Base-by-base conservation (phyloP, 2,113 vertebrate genomes). In the Trachemys scripta region DNA sequence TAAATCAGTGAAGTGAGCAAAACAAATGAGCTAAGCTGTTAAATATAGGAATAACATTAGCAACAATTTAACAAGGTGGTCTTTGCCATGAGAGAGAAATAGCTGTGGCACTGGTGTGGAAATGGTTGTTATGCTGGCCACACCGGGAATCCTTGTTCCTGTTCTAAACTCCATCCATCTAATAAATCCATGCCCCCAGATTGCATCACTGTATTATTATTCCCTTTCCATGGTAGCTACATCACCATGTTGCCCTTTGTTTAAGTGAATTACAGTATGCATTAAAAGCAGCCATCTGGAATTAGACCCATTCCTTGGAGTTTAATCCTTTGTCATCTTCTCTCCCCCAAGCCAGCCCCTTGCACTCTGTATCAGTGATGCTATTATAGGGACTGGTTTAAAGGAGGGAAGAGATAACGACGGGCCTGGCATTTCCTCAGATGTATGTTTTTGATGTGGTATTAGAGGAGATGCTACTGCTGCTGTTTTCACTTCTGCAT, bases 1-100 rank as follows among this genome's bases (percentile, higher is more conserved):
- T 72, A 42, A 19, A 85, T 75, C 83, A 29, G 75, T 2, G 75
- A 87, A 87, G 1, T 0, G 0, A 90, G 12, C 0, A 82, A 89
- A 90, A 57, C 17, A 53, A 45, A 79, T n/a, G 79, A 91, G 11
- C 25, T 27, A 80, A 51, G 1, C 17, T 83, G 81, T 92, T 50
- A 84, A 19, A 90, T 81, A n/a, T 6, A 5, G 24, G 88, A 20
- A 16, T 49, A 25, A 89, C 9, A 0, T 47, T 12, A 83, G 5
- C 14, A 87, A 10, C 13, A 90, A 35, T 65, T 87, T 89, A 76
- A 49, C 6, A 31, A 22, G 1, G 2, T 38, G 65, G 12, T 3
- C 35, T 90, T 84, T 19, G 0, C 3, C 62, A 12, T 45, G 53
- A 11, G 8, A 6, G n/a, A 29, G 27, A 17, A 88, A 6, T 8